These are phyloP conservation scores for Sabatieria punctata DNA, from an alignment of 2,888 invertebrate genomes.

Conservation along the genomic window DNA sequence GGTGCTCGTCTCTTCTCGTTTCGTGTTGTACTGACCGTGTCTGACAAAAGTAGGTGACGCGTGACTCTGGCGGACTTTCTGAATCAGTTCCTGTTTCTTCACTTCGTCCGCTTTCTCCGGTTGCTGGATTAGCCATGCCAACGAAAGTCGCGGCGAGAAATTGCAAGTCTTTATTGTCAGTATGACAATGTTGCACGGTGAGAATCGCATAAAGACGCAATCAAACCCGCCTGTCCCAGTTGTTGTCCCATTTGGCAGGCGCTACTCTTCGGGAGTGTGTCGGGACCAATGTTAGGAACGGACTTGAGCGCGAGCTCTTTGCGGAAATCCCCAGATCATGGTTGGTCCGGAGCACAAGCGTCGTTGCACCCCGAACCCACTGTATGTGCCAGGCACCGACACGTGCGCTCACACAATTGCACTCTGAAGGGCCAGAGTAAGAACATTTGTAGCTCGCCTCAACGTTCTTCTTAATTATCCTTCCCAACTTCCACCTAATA, in stretches of 20 bases:
- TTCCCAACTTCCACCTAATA: no score
- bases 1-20: constrained; percentile 50
- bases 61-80: constrained; percentile 36
- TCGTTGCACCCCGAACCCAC: no score
- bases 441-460: no score
- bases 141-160: constrained; percentile 21
- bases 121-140: constrained; percentile 15
- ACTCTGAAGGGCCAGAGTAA: no score
- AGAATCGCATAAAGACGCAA: not conserved
- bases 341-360: no score
- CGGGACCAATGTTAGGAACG: no score
- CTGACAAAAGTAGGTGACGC: constrained; percentile 71
- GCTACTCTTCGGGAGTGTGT: no score
- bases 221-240: constrained; percentile 19
- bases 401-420: no score
- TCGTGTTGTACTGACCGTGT: constrained; percentile 78
- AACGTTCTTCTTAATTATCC: no score
- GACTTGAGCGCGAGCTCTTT: no score
- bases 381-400: no score
- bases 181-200: not conserved
- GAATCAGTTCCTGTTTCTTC: constrained; percentile 15
- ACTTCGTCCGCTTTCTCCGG: constrained; percentile 18
- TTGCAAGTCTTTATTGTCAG: not conserved
- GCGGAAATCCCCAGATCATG: no score
- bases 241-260: constrained; percentile 26